Conservation (phyloP, 2,797 vertebrate genomes). For the Cirrhinus mrigala region DNA sequence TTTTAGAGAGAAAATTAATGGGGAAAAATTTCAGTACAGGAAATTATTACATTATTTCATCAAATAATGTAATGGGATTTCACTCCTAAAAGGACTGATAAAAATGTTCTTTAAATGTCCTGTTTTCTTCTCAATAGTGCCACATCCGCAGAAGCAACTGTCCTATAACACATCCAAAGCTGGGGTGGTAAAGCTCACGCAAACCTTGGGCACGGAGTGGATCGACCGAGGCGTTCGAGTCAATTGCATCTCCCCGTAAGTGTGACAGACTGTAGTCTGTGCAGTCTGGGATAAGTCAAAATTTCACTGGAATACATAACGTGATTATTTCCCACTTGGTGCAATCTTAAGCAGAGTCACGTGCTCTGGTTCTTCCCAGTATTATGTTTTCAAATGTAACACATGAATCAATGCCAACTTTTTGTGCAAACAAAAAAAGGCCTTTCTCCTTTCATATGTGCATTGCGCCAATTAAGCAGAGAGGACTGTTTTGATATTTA, state of each 20-base stretch:
- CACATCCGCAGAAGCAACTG: constrained; percentile 85
- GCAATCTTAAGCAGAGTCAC: constrained; percentile 24
- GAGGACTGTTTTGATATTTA: constrained; percentile 34
- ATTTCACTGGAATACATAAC: constrained; percentile 16
- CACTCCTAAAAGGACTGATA: not conserved
- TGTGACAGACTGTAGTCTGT: constrained; percentile 39
- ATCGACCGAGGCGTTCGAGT: constrained; percentile 82
- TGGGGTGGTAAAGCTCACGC: constrained; percentile 85
- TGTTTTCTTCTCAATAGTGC: constrained; percentile 69
- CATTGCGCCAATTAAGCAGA: constrained; percentile 39
- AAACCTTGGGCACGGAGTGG: constrained; percentile 83
- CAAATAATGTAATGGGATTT: not conserved
- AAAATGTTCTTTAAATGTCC: not conserved
- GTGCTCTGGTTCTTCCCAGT: not conserved
- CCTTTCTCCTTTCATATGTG: constrained; percentile 17
- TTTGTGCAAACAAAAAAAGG: constrained; percentile 18
- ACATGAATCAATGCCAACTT: constrained; percentile 26
- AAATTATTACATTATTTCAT: not conserved
- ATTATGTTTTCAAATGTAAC: constrained; percentile 31
- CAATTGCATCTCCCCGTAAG: constrained; percentile 88
- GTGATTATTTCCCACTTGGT: constrained; percentile 23
- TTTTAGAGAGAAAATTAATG: not conserved
- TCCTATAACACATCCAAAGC: constrained; percentile 83
- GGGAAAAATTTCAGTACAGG: not conserved
- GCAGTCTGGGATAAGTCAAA: not conserved